These are phyloP conservation scores for Phoenoteleia sp. DNA, from an alignment of 2,888 invertebrate genomes.

Conservation along the genomic window DNA sequence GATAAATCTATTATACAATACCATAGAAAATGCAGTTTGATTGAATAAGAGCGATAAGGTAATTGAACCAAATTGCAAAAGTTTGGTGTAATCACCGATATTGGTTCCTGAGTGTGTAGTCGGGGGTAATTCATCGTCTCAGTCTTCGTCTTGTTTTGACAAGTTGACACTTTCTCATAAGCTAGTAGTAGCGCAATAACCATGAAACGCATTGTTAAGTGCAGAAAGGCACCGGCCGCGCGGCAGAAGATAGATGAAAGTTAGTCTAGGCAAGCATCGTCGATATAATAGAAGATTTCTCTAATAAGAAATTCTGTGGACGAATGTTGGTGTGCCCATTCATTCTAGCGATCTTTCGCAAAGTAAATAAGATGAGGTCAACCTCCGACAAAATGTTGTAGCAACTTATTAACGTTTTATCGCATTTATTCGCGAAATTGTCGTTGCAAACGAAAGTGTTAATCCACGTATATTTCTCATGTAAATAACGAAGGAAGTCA, in stretches of 20 bases:
- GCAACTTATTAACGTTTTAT: constrained; percentile 30
- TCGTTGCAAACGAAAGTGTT: constrained; percentile 48
- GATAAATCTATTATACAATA: constrained; percentile 50
- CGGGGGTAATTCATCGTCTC: constrained; percentile 57
- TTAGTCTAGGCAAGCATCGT: constrained; percentile 53
- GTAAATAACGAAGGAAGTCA: constrained; percentile 21
- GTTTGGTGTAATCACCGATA: constrained; percentile 56
- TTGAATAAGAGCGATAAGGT: constrained; percentile 45
- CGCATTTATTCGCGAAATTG: constrained; percentile 12
- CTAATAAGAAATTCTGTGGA: constrained; percentile 61
- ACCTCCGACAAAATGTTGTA: background rate
- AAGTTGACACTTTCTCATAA: constrained; percentile 70
- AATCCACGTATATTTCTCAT: constrained; percentile 12
- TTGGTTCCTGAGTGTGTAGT: constrained; percentile 50
- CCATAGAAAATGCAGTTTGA: constrained; percentile 36
- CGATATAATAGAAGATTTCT: constrained; percentile 65
- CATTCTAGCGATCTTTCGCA: constrained; percentile 2
- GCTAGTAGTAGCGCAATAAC: constrained; percentile 44
- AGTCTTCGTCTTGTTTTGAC: constrained; percentile 58
- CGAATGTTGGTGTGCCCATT: constrained; percentile 20
- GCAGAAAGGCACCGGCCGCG: constrained; percentile 47
- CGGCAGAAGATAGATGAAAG: constrained; percentile 64
- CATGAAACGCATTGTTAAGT: constrained; percentile 66
- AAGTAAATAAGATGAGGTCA: constrained; percentile 9
- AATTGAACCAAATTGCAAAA: constrained; percentile 56